phyloP scores from a whole-genome alignment of 2,888 invertebrate species.

The Penaeus monodon region DNA sequence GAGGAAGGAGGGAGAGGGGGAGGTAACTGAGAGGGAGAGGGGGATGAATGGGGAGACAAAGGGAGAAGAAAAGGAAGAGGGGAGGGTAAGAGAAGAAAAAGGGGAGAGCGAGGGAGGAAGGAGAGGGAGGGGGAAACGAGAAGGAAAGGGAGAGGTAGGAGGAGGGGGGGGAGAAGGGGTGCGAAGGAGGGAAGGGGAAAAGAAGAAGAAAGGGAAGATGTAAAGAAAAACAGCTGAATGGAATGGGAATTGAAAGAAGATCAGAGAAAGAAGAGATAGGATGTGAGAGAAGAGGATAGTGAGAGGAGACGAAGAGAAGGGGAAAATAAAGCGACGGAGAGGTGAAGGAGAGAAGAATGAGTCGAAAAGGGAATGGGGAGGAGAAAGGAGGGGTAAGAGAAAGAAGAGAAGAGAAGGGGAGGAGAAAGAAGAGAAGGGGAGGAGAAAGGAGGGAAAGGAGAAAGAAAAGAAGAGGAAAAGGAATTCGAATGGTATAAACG shows the following conservation, averaged over 20 bases:
- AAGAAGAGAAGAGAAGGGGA: neutral
- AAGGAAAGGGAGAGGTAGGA: no score
- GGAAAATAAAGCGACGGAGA: no score
- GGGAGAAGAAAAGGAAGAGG: neutral
- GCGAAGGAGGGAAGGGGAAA: no score
- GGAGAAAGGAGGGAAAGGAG: neutral
- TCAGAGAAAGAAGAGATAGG: no score
- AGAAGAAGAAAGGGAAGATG: no score
- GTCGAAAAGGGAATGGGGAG: neutral
- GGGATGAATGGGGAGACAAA: neutral
- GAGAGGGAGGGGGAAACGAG: neutral
- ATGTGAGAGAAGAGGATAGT: no score
- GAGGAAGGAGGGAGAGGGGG: neutral
- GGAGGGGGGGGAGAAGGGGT: neutral
- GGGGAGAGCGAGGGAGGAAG: constrained; percentile 4
- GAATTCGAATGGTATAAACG: no score
- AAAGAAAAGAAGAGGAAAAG: no score
- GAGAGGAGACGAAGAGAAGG: neutral
- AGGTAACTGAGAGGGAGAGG: constrained; percentile 1
- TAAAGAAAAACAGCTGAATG: no score
- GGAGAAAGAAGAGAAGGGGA: neutral
- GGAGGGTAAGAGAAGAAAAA: neutral
- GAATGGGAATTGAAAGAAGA: no score
- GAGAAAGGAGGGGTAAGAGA: neutral
- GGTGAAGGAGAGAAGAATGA: neutral